Percentiles rank a stretch among this genome's conserved stretches.
Conservation (phyloP, 1,140 invertebrate genomes). For the Drosophila tropicalis region DNA sequence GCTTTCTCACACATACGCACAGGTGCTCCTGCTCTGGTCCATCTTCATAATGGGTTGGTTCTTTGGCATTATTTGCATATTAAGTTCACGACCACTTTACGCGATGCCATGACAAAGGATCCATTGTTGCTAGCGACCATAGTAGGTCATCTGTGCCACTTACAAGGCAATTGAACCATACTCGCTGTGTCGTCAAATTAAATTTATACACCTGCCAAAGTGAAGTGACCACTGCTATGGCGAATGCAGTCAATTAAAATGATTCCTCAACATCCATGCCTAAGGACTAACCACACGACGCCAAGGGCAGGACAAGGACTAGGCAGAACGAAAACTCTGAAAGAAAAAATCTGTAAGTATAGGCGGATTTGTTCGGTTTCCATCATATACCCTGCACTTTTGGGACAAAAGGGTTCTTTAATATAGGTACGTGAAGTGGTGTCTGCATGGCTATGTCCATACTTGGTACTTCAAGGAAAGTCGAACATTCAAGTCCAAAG, state of each 20-base stretch:
- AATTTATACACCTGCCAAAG: neutral
- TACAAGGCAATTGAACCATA: neutral
- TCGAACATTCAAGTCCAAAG: too few relatives aligned
- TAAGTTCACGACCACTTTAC: slow-evolving; percentile 35
- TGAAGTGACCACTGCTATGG: neutral
- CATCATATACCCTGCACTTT: too few relatives aligned
- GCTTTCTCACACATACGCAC: neutral
- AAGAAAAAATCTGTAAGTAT: too few relatives aligned
- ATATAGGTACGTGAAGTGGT: too few relatives aligned
- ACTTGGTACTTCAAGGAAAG: too few relatives aligned
- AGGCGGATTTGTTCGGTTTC: too few relatives aligned
- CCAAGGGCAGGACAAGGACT: neutral
- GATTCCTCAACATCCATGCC: neutral
- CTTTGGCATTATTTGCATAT: slow-evolving; percentile 45
- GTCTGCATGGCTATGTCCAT: too few relatives aligned
- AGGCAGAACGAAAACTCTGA: too few relatives aligned
- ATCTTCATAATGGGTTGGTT: slow-evolving; percentile 15
- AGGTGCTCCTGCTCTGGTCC: slow-evolving; percentile 15
- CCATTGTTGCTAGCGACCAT: slow-evolving; percentile 6
- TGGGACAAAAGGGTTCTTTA: too few relatives aligned
- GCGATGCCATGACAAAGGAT: slow-evolving; percentile 1
- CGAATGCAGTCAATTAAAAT: neutral
- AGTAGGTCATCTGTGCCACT: neutral
- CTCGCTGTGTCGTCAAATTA: neutral
- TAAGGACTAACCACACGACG: neutral